Evolutionary conservation across 92 coral and sea anemone species (phyloP).

Genomic region (Heteractis magnifica): DNA sequence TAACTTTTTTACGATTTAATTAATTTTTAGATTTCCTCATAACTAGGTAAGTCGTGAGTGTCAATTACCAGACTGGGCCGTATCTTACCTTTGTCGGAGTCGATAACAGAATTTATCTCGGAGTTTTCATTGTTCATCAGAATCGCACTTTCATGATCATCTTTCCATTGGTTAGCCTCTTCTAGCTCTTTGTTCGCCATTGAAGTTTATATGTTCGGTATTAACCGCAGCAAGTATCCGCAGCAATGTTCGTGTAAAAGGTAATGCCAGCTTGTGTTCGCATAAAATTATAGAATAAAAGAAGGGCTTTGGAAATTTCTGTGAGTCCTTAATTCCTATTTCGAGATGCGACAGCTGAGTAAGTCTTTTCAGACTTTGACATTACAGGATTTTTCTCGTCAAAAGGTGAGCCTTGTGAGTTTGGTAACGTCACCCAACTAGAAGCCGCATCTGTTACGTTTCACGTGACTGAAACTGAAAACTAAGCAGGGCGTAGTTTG

Average conservation of each 20-base stretch:
- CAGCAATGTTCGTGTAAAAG: not conserved
- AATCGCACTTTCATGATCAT: not conserved
- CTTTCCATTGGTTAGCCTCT: conserved; percentile 9
- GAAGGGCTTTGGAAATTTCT: not conserved
- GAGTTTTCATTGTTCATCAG: conserved; percentile 1
- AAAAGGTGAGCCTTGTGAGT: not conserved
- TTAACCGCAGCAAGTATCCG: not conserved
- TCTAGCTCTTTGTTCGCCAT: not conserved
- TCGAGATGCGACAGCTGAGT: not conserved
- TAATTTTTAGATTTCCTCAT: not conserved
- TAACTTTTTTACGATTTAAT: not conserved
- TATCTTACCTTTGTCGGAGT: conserved; percentile 5
- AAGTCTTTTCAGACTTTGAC: not conserved
- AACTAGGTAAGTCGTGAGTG: not conserved
- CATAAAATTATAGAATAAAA: not conserved
- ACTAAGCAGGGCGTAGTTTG: not conserved
- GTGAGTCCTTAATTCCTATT: not conserved
- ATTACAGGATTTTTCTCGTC: not conserved
- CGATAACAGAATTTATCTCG: not conserved
- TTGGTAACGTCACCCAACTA: not conserved
- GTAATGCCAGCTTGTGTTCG: not conserved
- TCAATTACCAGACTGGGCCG: not conserved
- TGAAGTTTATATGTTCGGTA: not conserved
- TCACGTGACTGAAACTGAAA: not conserved
- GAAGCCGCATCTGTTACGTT: not conserved